phyloP scores from a whole-genome alignment of 2,113 vertebrate species.

The Xiphophorus hellerii region DNA sequence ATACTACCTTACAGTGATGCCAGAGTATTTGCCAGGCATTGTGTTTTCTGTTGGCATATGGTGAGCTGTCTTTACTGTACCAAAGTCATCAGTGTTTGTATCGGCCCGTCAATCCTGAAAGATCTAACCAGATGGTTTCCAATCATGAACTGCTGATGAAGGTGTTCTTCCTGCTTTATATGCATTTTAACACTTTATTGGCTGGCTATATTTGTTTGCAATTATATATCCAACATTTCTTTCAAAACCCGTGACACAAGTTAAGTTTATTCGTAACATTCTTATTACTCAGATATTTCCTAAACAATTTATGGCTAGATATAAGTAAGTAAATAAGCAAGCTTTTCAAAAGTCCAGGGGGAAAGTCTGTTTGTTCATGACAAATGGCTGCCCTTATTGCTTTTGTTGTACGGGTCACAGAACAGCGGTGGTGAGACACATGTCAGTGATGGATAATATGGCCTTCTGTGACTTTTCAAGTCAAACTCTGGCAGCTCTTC shows the following conservation, averaged over 20 bases:
- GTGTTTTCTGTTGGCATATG: slow-evolving; percentile 55
- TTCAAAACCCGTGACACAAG: neutral
- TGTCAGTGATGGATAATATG: neutral
- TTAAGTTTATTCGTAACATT: neutral
- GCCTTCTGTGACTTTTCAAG: neutral
- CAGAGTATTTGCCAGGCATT: slow-evolving; percentile 19
- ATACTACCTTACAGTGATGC: slow-evolving; percentile 39
- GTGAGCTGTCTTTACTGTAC: slow-evolving; percentile 48
- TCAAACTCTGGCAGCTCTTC: neutral
- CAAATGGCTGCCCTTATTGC: neutral
- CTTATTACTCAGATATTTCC: neutral
- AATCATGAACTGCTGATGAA: slow-evolving; percentile 52
- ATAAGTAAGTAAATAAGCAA: neutral
- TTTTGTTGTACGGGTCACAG: neutral
- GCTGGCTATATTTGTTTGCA: neutral
- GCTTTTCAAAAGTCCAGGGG: neutral
- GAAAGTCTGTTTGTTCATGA: neutral
- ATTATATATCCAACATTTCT: neutral
- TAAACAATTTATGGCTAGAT: too few species aligned
- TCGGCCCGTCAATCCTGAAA: slow-evolving; percentile 41
- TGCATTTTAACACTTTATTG: slow-evolving; percentile 22
- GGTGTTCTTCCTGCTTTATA: slow-evolving; percentile 32
- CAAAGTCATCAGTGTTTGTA: slow-evolving; percentile 61
- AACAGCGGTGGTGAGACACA: neutral
- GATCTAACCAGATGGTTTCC: slow-evolving; percentile 62